Percentiles rank a stretch among this genome's conserved stretches.
Evolutionary conservation across 2,797 vertebrate species (phyloP).

Genomic region (Coregonus suidteri): DNA sequence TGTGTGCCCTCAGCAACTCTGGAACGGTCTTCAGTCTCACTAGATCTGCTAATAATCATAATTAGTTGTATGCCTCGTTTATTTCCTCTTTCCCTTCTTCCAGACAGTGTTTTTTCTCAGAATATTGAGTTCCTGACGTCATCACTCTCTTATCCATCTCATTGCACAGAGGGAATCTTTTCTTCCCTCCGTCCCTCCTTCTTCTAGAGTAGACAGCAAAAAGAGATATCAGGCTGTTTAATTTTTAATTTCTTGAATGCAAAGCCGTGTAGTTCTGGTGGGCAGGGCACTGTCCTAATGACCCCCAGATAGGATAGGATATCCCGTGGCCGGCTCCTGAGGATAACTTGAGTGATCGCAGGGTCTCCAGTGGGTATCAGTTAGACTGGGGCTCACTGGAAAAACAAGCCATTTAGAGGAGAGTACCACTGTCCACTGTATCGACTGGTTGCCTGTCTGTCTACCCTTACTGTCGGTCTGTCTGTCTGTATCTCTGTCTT

Average conservation of each 20-base stretch:
- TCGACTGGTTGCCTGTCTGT: slow-evolving; percentile 14
- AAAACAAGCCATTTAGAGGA: slow-evolving; percentile 49
- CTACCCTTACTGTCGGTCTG: background rate
- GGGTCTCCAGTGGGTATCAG: slow-evolving; percentile 52
- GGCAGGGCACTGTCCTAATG: slow-evolving; percentile 51
- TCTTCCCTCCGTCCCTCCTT: slow-evolving; percentile 34
- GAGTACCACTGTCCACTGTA: slow-evolving; percentile 30
- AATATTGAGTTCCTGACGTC: slow-evolving; percentile 47
- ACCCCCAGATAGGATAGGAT: slow-evolving; percentile 60
- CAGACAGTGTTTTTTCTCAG: slow-evolving; percentile 36
- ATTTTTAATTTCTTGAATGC: slow-evolving; percentile 71
- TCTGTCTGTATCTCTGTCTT: background rate
- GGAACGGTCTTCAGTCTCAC: slow-evolving; percentile 23
- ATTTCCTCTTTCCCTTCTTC: slow-evolving; percentile 16
- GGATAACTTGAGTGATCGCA: slow-evolving; percentile 32
- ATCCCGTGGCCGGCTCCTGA: slow-evolving; percentile 41
- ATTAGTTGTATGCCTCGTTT: slow-evolving; percentile 25
- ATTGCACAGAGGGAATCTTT: slow-evolving; percentile 34
- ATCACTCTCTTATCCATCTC: slow-evolving; percentile 10
- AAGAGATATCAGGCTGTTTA: slow-evolving; percentile 60
- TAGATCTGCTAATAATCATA: slow-evolving; percentile 30
- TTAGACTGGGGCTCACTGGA: slow-evolving; percentile 48
- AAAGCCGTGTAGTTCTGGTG: slow-evolving; percentile 43
- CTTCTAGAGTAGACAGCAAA: slow-evolving; percentile 30
- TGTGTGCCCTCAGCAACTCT: slow-evolving; percentile 14